Evolutionary conservation across 2,797 vertebrate species (phyloP).

Genomic region (Sebastes taczanowskii): DNA sequence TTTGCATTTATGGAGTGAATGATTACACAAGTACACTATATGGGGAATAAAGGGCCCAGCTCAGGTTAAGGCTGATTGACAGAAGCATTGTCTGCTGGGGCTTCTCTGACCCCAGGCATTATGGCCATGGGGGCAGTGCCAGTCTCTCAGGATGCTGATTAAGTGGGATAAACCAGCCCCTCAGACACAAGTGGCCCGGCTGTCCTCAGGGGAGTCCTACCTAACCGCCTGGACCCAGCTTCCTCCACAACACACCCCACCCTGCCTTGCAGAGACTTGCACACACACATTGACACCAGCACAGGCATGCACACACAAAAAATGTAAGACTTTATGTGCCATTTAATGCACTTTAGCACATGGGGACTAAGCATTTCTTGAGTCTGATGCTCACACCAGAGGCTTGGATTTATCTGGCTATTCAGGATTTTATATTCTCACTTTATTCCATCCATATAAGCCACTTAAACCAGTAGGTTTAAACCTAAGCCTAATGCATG

Average conservation of each 20-base stretch:
- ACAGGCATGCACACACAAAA: not conserved
- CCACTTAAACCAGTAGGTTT: not conserved
- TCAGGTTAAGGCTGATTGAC: conserved; percentile 83
- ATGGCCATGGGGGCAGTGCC: conserved; percentile 78
- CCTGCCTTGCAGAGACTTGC: not conserved
- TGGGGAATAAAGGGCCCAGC: conserved; percentile 71
- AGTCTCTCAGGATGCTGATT: conserved; percentile 82
- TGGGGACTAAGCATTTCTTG: not conserved
- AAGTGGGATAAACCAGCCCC: conserved; percentile 81
- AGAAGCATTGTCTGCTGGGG: conserved; percentile 72
- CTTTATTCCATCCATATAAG: not conserved
- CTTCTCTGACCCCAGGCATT: conserved; percentile 78
- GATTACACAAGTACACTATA: conserved; percentile 80
- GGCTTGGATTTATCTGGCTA: not conserved
- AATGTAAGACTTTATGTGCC: not conserved
- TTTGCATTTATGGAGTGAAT: conserved; percentile 82
- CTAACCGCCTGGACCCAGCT: conserved; percentile 37
- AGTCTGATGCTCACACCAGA: not conserved
- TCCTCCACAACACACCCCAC: conserved; percentile 29
- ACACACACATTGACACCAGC: not conserved
- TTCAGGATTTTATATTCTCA: not conserved
- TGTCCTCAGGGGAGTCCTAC: conserved; percentile 68
- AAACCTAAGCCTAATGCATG: conserved; percentile 33
- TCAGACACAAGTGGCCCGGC: conserved; percentile 72
- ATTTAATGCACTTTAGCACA: not conserved